Percentiles rank a stretch among this genome's conserved stretches.
Conservation (phyloP, 2,113 vertebrate species). For the Ancistrus triradiatus region DNA sequence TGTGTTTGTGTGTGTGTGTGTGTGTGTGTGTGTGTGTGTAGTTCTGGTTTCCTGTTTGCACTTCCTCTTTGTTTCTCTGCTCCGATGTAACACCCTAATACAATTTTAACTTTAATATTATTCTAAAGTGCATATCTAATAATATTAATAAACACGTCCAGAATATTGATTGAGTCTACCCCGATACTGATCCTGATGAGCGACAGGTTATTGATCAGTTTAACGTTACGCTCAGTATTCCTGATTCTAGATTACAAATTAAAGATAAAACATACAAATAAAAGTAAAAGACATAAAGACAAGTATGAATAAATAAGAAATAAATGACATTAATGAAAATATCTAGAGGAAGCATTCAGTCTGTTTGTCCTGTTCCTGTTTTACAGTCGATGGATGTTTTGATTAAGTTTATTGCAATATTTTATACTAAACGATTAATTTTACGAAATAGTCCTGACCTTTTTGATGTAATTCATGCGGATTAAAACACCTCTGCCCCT, state of each 20-base stretch:
- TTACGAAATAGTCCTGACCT: no score
- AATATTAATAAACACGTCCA: no score
- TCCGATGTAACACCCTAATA: conserved; percentile 1
- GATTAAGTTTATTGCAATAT: background rate
- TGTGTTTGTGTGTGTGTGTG: conserved; percentile 6
- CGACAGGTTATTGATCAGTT: no score
- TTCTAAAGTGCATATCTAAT: no score
- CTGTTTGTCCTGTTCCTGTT: background rate
- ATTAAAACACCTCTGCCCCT: conserved; percentile 83
- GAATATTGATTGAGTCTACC: no score
- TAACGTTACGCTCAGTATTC: no score
- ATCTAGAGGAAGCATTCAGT: no score
- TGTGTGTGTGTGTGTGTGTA: conserved; percentile 8
- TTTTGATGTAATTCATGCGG: conserved; percentile 89
- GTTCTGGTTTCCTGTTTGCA: conserved; percentile 65
- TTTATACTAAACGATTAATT: background rate
- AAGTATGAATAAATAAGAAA: background rate
- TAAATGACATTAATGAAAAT: background rate
- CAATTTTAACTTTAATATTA: background rate
- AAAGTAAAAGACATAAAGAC: background rate
- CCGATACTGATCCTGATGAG: no score
- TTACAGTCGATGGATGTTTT: no score
- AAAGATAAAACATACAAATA: background rate
- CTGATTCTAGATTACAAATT: no score
- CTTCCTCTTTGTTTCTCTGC: conserved; percentile 62